Conservation (phyloP, 1,140 invertebrate species). For the Uloborus diversus region DNA sequence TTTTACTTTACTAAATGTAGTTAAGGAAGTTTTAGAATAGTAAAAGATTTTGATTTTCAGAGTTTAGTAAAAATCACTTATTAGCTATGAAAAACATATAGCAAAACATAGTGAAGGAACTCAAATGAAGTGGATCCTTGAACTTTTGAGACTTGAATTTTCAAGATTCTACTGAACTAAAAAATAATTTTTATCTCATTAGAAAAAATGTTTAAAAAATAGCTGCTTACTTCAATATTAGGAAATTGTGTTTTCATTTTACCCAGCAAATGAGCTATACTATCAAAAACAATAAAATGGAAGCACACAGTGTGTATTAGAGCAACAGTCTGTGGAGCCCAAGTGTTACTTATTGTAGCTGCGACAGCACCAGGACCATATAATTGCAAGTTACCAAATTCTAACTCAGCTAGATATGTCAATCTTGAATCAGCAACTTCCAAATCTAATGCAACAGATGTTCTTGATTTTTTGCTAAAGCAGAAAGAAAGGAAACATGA, state of each 20-base stretch:
- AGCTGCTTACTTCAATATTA: conserved; percentile 53
- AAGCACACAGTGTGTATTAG: conserved; percentile 47
- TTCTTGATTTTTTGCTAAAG: conserved; percentile 39
- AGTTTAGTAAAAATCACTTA: too few species aligned
- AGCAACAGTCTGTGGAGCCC: conserved; percentile 46
- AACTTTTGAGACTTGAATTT: too few species aligned
- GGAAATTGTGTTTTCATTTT: conserved; percentile 53
- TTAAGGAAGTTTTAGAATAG: too few species aligned
- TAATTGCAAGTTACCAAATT: conserved; percentile 48
- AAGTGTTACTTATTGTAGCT: conserved; percentile 35
- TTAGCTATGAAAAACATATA: too few species aligned
- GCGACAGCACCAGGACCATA: conserved; percentile 53
- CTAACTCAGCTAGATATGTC: conserved; percentile 49
- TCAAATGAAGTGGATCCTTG: too few species aligned
- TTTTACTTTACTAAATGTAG: too few species aligned
- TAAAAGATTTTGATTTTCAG: too few species aligned
- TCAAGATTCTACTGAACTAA: too few species aligned
- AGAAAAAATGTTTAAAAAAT: too few species aligned
- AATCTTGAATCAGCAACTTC: conserved; percentile 50
- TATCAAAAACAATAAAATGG: conserved; percentile 56
- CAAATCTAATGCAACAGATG: conserved; percentile 22
- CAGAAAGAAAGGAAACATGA: not conserved
- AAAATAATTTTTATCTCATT: too few species aligned
- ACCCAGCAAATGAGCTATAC: conserved; percentile 36
- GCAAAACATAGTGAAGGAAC: too few species aligned